Base-by-base conservation (phyloP, 2,113 vertebrate genomes). In the Pygoscelis adeliae region DNA sequence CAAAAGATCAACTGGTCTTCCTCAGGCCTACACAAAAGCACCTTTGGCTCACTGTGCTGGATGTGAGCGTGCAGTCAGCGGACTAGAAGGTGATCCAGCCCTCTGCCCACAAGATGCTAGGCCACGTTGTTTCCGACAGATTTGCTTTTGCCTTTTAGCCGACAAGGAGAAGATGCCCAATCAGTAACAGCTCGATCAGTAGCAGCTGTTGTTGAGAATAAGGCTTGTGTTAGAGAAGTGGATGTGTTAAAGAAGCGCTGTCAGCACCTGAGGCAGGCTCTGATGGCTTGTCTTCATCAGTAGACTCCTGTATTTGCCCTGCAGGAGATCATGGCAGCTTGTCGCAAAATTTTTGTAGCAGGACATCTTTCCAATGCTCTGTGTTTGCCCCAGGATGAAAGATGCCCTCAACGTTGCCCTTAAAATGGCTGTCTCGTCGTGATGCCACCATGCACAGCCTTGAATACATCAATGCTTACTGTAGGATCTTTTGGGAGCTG, bases 231-330 rank as follows among this genome's bases (percentile, higher is more conserved):
- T 92, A 86, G 88, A 96, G 91, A 84, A 96, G 93, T 32, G 81
- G 81, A 96, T 74, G 95, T 95, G 96, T 96, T 96, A 97, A 97
- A 91, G 91, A 93, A 97, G 94, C 5, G 50, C 95, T 97, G 95
- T 96, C 97, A 97, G 93, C 94, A 96, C 97, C 96, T 94, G 93
- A 96, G 96, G 97, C 97, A 71, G 85, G 70, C 90, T 97, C 85
- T 84, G 92, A 90, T 96, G 79, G 76, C 95, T 97, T 90, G 70
- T 96, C 96, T 96, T 94, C 96, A 87, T 30, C 92, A 94, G 95
- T 4, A 88, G 93, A 72, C 91, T 97, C 95, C 94, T 93, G 88
- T 84, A 59, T 56, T 88, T 93, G 92, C 92, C 95, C 92, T 79
- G 61, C 84, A 94, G 96, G 94, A 62, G 34, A 85, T 0, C 70